Conservation (phyloP, 2,113 vertebrate genomes). For the Potamarius usumacintae region DNA sequence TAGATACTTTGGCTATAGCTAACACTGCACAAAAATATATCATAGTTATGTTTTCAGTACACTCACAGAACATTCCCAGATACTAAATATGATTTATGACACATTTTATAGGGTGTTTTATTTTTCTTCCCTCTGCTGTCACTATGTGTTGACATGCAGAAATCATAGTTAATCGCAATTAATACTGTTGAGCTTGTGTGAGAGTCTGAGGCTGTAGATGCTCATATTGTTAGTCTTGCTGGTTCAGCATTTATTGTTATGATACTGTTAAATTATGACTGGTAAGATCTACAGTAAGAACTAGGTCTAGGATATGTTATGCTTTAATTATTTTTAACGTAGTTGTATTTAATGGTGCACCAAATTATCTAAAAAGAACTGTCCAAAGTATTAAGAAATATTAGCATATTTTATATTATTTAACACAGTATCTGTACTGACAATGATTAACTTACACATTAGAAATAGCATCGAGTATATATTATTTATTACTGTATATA, state of each 20-base stretch:
- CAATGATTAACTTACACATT: not conserved
- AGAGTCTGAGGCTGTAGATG: not conserved
- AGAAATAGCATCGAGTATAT: not conserved
- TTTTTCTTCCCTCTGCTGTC: not conserved
- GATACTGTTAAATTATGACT: not conserved
- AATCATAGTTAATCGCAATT: not conserved
- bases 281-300: not conserved
- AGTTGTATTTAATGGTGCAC: not conserved
- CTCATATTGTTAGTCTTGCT: not conserved
- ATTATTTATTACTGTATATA: not conserved
- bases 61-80: not conserved
- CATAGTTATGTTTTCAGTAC: not conserved
- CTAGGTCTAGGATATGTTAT: not conserved
- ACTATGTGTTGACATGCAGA: not conserved
- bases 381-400: not conserved
- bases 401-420: not conserved
- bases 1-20: not conserved
- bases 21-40: not conserved
- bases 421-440: not conserved
- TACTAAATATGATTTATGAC: not conserved
- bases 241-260: not conserved
- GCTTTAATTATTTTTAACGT: not conserved
- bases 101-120: not conserved
- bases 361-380: not conserved
- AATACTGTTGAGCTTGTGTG: not conserved